Conservation (phyloP, 1,140 invertebrate genomes). For the Papilio dardanus region DNA sequence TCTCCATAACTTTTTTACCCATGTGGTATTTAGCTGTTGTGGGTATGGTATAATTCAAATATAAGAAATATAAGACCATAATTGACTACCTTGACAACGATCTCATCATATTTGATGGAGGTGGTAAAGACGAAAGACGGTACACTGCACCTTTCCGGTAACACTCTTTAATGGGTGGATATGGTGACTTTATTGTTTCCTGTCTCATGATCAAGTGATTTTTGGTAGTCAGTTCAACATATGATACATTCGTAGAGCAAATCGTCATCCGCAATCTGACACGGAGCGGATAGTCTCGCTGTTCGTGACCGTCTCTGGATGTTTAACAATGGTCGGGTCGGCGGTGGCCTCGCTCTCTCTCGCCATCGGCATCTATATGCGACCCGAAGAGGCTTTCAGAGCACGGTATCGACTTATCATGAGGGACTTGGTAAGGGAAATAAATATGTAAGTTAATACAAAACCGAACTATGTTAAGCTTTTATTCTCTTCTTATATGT, state of each 20-base stretch:
- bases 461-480: neutral
- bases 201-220: no score
- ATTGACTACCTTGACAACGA: no score
- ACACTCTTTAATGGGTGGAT: no score
- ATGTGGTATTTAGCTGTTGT: no score
- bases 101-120: no score
- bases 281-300: constrained; percentile 55
- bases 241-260: constrained; percentile 39
- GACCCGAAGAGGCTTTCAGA: constrained; percentile 62
- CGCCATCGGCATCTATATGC: constrained; percentile 65
- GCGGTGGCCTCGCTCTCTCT: constrained; percentile 64
- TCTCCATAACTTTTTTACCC: neutral
- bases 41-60: no score
- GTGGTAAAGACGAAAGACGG: no score
- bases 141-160: no score
- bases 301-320: constrained; percentile 61
- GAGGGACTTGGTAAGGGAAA: constrained; percentile 61
- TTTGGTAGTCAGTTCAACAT: neutral
- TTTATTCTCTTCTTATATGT: constrained; percentile 22
- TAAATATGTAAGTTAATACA: neutral
- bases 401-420: constrained; percentile 66
- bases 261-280: constrained; percentile 54
- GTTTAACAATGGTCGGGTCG: constrained; percentile 59
- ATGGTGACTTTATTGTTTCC: no score
- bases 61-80: no score